phyloP scores from a whole-genome alignment of 2,888 invertebrate genomes.

The Catocala fraxini region DNA sequence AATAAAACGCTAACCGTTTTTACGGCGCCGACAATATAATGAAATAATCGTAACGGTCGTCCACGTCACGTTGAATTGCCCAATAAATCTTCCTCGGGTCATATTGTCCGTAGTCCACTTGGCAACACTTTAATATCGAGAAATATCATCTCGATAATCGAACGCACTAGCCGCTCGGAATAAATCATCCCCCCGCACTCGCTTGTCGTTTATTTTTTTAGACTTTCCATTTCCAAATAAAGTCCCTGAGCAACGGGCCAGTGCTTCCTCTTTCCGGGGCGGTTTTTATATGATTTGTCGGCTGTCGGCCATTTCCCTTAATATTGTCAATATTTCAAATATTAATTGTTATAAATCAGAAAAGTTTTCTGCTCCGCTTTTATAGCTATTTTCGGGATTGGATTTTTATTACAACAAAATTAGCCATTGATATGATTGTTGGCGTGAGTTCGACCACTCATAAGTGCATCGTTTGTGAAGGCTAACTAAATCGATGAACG shows the following conservation, averaged over 20 bases:
- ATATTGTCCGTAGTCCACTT: slow-evolving; percentile 86
- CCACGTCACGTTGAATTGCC: slow-evolving; percentile 83
- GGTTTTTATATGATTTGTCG: slow-evolving; percentile 86
- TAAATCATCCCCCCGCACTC: slow-evolving; percentile 83
- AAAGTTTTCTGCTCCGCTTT: slow-evolving; percentile 76
- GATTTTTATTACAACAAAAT: slow-evolving; percentile 78
- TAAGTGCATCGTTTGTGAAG: slow-evolving; percentile 55
- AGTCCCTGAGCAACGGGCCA: slow-evolving; percentile 85
- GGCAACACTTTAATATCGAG: slow-evolving; percentile 88
- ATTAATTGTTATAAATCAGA: slow-evolving; percentile 87
- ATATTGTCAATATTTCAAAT: slow-evolving; percentile 87
- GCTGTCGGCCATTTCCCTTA: slow-evolving; percentile 85
- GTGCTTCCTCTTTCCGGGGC: slow-evolving; percentile 86
- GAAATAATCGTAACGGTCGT: slow-evolving; percentile 87
- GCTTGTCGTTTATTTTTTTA: slow-evolving; percentile 85
- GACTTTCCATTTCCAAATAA: slow-evolving; percentile 87
- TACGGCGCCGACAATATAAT: slow-evolving; percentile 87
- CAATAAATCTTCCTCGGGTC: slow-evolving; percentile 87
- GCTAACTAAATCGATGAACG: slow-evolving; percentile 65
- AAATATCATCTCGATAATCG: slow-evolving; percentile 87
- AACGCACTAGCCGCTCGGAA: slow-evolving; percentile 79
- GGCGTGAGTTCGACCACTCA: slow-evolving; percentile 41
- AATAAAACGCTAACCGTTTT: slow-evolving; percentile 86
- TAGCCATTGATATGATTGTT: slow-evolving; percentile 49
- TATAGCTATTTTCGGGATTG: slow-evolving; percentile 75